phyloP scores from a whole-genome alignment of 1,140 invertebrate species.

The Cataglyphis hispanica region DNA sequence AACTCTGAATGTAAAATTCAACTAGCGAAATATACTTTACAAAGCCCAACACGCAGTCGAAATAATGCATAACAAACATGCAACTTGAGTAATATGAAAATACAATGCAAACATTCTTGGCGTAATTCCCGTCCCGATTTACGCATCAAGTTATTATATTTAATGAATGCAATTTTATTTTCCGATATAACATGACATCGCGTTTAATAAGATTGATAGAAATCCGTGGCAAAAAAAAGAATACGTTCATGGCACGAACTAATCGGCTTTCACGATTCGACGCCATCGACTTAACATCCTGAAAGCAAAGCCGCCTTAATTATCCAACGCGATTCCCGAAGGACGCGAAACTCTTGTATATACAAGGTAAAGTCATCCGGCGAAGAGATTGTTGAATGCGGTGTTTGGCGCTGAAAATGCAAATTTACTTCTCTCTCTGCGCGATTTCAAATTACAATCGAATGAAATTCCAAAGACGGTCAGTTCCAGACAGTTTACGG shows the following conservation, averaged over 20 bases:
- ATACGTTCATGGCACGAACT: neutral
- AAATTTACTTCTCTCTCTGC: constrained; percentile 8
- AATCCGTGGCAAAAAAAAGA: neutral
- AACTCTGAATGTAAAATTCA: neutral
- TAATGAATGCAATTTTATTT: constrained; percentile 13
- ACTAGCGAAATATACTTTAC: constrained; percentile 6
- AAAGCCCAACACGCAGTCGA: constrained; percentile 4
- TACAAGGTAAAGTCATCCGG: constrained; percentile 20
- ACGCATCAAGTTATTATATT: constrained; percentile 3
- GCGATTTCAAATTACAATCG: constrained; percentile 6
- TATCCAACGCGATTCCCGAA: constrained; percentile 44
- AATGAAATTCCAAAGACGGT: constrained; percentile 18
- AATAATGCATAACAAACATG: constrained; percentile 39
- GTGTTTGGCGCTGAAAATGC: constrained; percentile 40
- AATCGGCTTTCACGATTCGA: constrained; percentile 52
- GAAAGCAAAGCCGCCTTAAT: constrained; percentile 51
- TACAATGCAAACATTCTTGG: neutral
- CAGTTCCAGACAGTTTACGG: neutral
- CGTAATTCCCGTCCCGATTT: neutral
- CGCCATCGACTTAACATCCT: constrained; percentile 35
- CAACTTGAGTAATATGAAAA: constrained; percentile 46
- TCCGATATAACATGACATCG: neutral
- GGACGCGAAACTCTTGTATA: constrained; percentile 31
- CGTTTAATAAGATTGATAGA: constrained; percentile 26
- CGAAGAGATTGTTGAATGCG: constrained; percentile 33